Evolutionary conservation across 2,888 invertebrate genomes (phyloP), one percentile per base, ranked within the genome.

Genomic region (Polydesmus complanatus): DNA sequence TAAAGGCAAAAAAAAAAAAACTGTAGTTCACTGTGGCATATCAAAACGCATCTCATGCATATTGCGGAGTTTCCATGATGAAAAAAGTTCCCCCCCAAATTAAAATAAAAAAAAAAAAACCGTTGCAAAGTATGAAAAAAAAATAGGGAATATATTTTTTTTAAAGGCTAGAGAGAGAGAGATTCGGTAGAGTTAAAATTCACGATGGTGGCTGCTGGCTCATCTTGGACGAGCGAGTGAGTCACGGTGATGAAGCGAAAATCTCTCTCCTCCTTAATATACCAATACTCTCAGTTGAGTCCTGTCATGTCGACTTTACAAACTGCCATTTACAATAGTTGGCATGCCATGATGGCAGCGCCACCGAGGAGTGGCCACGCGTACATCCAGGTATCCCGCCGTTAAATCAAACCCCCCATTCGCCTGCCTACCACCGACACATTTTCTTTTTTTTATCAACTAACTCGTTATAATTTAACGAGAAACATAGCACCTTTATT

Each of bases 321-420:
- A 51, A n/a, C 51, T 51, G 51, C 51, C 51, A 51, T n/a, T 51
- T 51, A 51, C 51, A 27, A 37, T 56, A 37, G 49, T 23, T 37
- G 37, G 22, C 11, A 27, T 55, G 23, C 21, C 56, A 49, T 21
- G 25, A 51, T 56, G 56, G 56, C 25, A 56, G 37, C 49, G 49
- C 56, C 56, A 56, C 56, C 56, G 23, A 56, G 56, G 56, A 56
- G 49, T 49, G 49, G 48, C 56, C 56, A 56, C 56, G 56, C 47
- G 56, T 23, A 48, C 48, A 51, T 19, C 8, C 5, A 14, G 51
- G 51, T 19, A 51, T 51, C 51, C 51, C 51, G 51, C n/a, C 51
- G 51, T 37, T 14, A 37, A 37, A 5, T 37, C 14, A 37, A 37
- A n/a, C n/a, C n/a, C 37, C 37, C 37, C 37, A 37, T 37, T 5